Conservation (phyloP, 2,113 vertebrate species). For the Illadopsis cleaveri region DNA sequence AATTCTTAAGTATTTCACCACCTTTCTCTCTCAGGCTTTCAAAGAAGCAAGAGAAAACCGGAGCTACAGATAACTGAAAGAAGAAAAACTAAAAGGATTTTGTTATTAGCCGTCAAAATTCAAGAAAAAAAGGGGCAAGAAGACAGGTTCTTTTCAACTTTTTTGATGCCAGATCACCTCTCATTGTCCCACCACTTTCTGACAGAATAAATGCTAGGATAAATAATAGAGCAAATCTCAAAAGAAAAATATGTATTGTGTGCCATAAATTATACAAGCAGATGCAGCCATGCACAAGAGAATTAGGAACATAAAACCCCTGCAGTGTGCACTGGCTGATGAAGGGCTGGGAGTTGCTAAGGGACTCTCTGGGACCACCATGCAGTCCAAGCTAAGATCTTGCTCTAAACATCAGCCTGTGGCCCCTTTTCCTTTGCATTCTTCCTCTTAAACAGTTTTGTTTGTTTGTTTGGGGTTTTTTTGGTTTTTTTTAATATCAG, state of each 20-base stretch:
- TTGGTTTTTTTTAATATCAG: not conserved
- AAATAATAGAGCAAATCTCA: not conserved
- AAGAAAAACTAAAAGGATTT: not conserved
- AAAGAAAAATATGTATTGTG: constrained; percentile 11
- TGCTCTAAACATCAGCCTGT: not conserved
- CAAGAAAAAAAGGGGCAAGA: not conserved
- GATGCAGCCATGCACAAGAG: not conserved
- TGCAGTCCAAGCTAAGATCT: not conserved
- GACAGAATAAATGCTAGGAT: not conserved
- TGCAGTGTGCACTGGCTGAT: not conserved
- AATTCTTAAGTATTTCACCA: constrained; percentile 36
- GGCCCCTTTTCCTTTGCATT: not conserved
- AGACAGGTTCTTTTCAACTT: not conserved
- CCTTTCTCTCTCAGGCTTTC: not conserved
- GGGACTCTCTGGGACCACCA: not conserved
- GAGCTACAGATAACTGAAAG: not conserved
- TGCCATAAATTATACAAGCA: constrained; percentile 30
- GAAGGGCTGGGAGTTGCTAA: not conserved
- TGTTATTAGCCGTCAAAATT: not conserved
- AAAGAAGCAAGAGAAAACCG: not conserved
- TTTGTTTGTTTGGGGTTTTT: too few species aligned
- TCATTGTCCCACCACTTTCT: not conserved
- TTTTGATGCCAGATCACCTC: not conserved
- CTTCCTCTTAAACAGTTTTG: not conserved
- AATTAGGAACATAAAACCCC: not conserved